phyloP scores from a whole-genome alignment of 2,888 invertebrate species.

The Mesorhabditis spiculigera region DNA sequence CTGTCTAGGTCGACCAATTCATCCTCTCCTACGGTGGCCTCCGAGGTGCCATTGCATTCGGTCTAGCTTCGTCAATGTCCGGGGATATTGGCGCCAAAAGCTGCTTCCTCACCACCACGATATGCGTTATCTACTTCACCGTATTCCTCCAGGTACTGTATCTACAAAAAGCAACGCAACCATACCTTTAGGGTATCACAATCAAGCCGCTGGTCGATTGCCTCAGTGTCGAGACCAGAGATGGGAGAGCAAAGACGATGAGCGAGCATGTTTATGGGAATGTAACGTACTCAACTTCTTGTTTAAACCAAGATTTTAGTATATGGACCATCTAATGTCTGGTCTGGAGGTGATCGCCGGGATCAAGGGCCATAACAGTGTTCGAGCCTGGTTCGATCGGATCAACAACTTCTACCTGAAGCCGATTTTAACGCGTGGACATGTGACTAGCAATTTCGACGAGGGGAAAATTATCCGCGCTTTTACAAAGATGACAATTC shows the following conservation, averaged over 20 bases:
- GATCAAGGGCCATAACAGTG: slow-evolving; percentile 72
- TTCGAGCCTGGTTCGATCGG: slow-evolving; percentile 3
- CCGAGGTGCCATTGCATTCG: slow-evolving; percentile 93
- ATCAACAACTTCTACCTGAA: slow-evolving; percentile 4
- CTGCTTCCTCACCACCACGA: slow-evolving; percentile 91
- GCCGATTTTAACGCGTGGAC: not conserved
- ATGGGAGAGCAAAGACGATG: slow-evolving; percentile 86
- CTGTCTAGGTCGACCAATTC: slow-evolving; percentile 70
- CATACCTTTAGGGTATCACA: slow-evolving; percentile 77
- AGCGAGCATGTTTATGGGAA: slow-evolving; percentile 92
- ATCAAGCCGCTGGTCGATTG: slow-evolving; percentile 92
- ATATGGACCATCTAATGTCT: slow-evolving; percentile 95
- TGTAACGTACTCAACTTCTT: slow-evolving; percentile 59
- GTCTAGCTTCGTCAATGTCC: slow-evolving; percentile 79
- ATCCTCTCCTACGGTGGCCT: slow-evolving; percentile 96
- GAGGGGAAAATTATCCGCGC: not conserved
- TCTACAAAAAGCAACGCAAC: not conserved
- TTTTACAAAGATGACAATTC: not conserved
- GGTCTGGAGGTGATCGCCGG: slow-evolving; percentile 93
- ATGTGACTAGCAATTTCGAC: not conserved
- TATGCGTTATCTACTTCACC: slow-evolving; percentile 95
- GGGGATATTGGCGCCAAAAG: slow-evolving; percentile 75
- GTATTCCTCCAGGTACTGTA: slow-evolving; percentile 81
- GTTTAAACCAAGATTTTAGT: slow-evolving; percentile 65
- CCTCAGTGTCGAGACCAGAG: slow-evolving; percentile 85